Percentiles rank a stretch among this genome's conserved stretches.
phyloP scores from a whole-genome alignment of 2,888 invertebrate genomes.

The Amiota mariae region DNA sequence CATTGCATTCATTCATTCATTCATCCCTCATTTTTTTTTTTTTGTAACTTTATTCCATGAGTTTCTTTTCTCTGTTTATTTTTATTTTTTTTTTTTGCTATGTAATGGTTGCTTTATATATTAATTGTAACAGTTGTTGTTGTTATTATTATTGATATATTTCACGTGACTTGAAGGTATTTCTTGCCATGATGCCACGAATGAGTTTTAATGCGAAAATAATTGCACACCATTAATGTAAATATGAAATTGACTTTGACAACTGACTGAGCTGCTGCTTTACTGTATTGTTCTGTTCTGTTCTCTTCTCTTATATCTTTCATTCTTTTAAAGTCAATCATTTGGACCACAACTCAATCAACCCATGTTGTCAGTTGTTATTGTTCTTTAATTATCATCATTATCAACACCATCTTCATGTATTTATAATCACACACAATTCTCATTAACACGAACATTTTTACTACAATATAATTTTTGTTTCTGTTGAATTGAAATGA shows the following conservation, averaged over 20 bases:
- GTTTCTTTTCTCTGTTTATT: neutral
- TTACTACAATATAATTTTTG: neutral
- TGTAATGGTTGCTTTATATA: neutral
- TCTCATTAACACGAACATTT: no score
- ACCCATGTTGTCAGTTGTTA: neutral
- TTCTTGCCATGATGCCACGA: constrained; percentile 33
- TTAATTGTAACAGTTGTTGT: neutral
- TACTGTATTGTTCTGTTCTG: neutral
- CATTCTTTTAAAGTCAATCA: neutral
- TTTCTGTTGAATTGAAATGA: neutral
- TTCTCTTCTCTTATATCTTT: neutral
- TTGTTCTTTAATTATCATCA: neutral
- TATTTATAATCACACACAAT: neutral
- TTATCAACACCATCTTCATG: neutral
- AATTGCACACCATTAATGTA: constrained; percentile 59
- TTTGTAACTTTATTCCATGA: neutral
- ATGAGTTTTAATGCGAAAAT: constrained; percentile 61
- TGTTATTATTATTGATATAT: neutral
- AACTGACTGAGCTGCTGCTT: neutral
- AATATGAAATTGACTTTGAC: constrained; percentile 12
- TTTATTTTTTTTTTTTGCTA: neutral
- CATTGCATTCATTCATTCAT: no score
- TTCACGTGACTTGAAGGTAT: neutral
- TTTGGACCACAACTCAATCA: no score
- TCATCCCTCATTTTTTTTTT: no score